Conservation (phyloP, 2,797 vertebrate species). For the Ispidina lecontei region DNA sequence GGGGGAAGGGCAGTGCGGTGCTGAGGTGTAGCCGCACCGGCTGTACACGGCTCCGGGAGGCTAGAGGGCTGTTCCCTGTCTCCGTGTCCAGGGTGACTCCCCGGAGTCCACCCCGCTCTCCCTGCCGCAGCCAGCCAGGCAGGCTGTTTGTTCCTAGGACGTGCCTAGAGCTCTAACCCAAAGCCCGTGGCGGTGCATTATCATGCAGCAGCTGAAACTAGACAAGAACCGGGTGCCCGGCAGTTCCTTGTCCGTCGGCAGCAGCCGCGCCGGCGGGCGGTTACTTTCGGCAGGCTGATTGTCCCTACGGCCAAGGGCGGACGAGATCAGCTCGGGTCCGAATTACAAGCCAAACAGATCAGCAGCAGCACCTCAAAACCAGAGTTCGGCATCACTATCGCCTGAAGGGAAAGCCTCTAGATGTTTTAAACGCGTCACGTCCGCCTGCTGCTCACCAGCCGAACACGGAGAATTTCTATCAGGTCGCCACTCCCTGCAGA, state of each 20-base stretch:
- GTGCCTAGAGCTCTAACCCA: background rate
- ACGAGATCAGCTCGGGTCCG: background rate
- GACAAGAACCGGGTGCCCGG: background rate
- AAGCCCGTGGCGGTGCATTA: background rate
- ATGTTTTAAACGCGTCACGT: background rate
- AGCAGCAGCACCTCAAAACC: background rate
- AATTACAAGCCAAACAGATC: background rate
- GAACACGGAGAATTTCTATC: background rate
- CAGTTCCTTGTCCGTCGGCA: background rate
- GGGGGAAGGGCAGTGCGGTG: background rate
- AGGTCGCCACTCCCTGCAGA: fast-evolving
- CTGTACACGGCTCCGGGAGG: background rate
- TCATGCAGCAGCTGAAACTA: background rate
- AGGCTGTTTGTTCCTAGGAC: background rate
- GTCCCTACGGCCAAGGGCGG: background rate
- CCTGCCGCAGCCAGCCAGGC: background rate
- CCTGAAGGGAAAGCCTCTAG: background rate
- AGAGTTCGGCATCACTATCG: background rate
- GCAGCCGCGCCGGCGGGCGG: fast-evolving
- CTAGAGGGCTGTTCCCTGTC: background rate
- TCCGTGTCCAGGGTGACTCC: background rate
- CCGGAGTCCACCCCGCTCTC: too few species aligned
- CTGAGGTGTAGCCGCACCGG: background rate
- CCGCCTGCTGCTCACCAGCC: background rate
- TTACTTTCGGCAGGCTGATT: background rate